phyloP scores from a whole-genome alignment of 2,797 vertebrate genomes.

The Sternarchorhynchus goeldii region DNA sequence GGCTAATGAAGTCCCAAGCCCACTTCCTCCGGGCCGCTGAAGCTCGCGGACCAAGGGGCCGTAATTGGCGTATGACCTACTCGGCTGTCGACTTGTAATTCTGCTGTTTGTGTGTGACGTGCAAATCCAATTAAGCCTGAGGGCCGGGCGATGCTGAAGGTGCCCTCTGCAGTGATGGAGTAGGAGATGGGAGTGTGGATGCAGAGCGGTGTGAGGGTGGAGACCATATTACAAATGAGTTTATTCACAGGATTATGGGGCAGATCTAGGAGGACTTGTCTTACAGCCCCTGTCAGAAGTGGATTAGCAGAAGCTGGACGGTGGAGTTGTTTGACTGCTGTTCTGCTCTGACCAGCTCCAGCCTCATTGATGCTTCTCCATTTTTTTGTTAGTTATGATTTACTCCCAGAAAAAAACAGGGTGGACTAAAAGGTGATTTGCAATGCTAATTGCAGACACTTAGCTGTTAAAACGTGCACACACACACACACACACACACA shows the following conservation, averaged over 20 bases:
- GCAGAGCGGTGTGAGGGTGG: conserved; percentile 17
- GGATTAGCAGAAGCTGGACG: conserved; percentile 72
- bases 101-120: conserved; percentile 74
- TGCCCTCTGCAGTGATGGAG: conserved; percentile 65
- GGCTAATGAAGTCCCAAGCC: conserved; percentile 67
- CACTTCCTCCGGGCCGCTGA: conserved; percentile 34
- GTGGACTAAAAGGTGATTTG: neutral
- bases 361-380: neutral
- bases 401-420: neutral
- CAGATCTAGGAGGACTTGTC: conserved; percentile 64
- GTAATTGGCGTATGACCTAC: conserved; percentile 79
- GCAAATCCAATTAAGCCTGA: conserved; percentile 66
- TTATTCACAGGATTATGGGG: conserved; percentile 71
- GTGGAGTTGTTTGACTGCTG: conserved; percentile 8
- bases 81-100: conserved; percentile 67
- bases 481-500: conserved; percentile 7
- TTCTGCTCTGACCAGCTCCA: neutral
- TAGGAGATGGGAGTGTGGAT: conserved; percentile 35
- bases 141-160: conserved; percentile 63
- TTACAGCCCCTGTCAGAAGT: conserved; percentile 56
- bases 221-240: conserved; percentile 63
- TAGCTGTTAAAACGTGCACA: neutral
- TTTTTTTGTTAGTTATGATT: neutral
- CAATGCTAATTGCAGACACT: neutral
- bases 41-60: conserved; percentile 57